A percentile compares a stretch with the other conserved stretches of the same genome.
These are phyloP conservation scores for Zaprionus ornatus DNA, from an alignment of 1,140 invertebrate species.

Conservation along the genomic window DNA sequence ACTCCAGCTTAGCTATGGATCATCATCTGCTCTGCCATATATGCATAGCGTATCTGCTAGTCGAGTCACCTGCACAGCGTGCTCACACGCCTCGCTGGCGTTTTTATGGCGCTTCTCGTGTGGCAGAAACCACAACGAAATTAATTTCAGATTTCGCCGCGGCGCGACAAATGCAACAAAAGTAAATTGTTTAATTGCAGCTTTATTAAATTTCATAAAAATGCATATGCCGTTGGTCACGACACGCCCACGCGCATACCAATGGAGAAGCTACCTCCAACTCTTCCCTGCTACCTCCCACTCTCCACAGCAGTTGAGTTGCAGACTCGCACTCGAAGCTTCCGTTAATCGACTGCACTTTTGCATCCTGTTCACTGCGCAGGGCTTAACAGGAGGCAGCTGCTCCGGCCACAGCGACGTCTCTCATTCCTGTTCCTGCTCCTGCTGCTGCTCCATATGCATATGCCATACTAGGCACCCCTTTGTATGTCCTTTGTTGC, in stretches of 20 bases:
- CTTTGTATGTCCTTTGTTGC: constrained; percentile 59
- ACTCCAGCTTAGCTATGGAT: background rate
- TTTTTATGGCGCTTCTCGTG: constrained; percentile 23
- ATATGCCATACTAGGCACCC: constrained; percentile 27
- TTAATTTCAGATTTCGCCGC: constrained; percentile 61
- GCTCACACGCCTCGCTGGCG: background rate
- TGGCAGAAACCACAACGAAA: constrained; percentile 60
- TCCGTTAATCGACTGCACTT: constrained; percentile 80
- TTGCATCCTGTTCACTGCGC: constrained; percentile 67
- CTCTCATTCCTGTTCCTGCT: background rate
- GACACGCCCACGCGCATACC: constrained; percentile 44
- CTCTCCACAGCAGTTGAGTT: constrained; percentile 2
- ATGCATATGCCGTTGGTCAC: constrained; percentile 63
- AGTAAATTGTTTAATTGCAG: constrained; percentile 65
- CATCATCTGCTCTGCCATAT: background rate
- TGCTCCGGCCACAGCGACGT: background rate
- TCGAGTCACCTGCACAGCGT: background rate
- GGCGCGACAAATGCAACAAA: constrained; percentile 67
- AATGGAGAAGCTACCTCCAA: background rate
- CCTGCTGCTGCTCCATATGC: constrained; percentile 10
- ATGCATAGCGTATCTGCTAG: background rate
- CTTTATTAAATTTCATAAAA: constrained; percentile 81
- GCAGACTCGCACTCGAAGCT: constrained; percentile 41
- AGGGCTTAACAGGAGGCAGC: constrained; percentile 21
- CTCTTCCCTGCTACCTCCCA: constrained; percentile 1